Conservation (phyloP, 1,140 invertebrate species). For the Pachypeltis micranthus region DNA sequence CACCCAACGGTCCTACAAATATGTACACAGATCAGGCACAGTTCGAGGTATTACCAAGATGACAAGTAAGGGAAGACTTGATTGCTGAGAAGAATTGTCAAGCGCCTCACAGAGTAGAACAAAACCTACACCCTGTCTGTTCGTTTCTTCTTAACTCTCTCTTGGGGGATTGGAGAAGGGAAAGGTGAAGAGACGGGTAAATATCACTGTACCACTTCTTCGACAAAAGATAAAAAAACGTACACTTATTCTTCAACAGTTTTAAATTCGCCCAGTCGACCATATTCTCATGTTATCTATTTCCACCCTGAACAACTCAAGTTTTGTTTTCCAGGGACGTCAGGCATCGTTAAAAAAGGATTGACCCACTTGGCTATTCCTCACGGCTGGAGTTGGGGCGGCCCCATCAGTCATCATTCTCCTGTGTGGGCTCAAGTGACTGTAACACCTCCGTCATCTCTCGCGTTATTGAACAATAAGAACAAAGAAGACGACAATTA, state of each 20-base stretch:
- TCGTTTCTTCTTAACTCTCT: no score
- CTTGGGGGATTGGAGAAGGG: no score
- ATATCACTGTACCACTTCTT: background rate
- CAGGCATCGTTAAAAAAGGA: slow-evolving; percentile 51
- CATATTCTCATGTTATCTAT: background rate
- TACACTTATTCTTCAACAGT: background rate
- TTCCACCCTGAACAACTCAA: no score
- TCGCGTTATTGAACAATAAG: background rate
- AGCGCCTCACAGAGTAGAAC: no score
- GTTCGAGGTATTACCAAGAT: no score
- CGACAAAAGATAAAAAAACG: background rate
- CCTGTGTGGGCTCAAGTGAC: slow-evolving; percentile 52
- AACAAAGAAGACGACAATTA: no score
- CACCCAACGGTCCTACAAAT: no score
- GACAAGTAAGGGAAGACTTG: no score
- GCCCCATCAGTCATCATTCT: slow-evolving; percentile 55
- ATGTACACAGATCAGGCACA: no score
- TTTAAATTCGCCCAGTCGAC: background rate
- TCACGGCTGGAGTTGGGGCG: slow-evolving; percentile 67
- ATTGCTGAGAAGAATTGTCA: no score
- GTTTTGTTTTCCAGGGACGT: slow-evolving; percentile 42
- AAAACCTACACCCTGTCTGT: no score
- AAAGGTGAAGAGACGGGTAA: no score
- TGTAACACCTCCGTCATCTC: background rate
- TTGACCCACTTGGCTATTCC: slow-evolving; percentile 66